Conservation (phyloP, 2,797 vertebrate genomes). For the Pantherophis vulpinus region DNA sequence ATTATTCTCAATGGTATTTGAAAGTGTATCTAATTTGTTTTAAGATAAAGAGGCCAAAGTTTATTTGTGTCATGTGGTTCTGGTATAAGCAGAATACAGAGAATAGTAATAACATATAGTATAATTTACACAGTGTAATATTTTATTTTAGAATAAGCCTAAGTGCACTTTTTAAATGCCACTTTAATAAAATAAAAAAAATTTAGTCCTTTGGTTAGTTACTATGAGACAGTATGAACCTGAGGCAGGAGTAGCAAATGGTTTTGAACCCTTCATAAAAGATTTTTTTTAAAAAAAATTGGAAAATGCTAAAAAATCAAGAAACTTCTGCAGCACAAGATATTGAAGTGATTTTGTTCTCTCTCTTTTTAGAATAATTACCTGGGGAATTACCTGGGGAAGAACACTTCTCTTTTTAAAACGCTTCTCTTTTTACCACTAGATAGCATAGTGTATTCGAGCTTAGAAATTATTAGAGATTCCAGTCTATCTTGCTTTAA, state of each 20-base stretch:
- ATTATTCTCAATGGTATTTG: neutral
- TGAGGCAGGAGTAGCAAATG: neutral
- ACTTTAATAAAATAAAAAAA: neutral
- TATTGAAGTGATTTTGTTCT: neutral
- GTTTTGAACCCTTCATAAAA: neutral
- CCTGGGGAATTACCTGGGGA: neutral
- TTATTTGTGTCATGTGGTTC: neutral
- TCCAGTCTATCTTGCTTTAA: neutral
- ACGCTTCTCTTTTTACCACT: neutral
- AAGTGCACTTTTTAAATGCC: neutral
- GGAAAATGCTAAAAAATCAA: neutral
- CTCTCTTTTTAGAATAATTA: neutral
- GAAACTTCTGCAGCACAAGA: neutral
- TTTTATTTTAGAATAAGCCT: neutral
- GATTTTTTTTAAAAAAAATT: neutral
- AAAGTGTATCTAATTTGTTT: neutral
- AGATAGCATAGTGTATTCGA: neutral
- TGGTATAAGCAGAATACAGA: neutral
- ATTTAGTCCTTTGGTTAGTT: neutral
- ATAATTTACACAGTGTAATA: neutral
- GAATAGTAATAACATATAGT: neutral
- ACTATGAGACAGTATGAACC: neutral
- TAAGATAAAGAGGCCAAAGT: neutral
- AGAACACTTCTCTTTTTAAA: neutral
- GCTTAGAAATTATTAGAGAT: no score